phyloP scores from a whole-genome alignment of 2,113 vertebrate genomes.

The Peromyscus maniculatus region DNA sequence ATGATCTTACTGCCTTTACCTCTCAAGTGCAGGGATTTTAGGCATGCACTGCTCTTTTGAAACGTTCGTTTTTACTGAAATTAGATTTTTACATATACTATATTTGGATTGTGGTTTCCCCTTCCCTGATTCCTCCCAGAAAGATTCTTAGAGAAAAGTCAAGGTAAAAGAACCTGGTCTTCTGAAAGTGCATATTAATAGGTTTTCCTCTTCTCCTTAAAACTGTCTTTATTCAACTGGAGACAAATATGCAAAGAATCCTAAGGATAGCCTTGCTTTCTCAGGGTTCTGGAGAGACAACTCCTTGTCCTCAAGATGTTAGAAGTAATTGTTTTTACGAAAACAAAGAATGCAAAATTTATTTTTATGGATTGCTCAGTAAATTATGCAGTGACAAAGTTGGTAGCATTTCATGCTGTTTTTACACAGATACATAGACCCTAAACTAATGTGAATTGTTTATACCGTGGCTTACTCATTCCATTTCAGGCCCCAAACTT shows the following conservation, averaged over 20 bases:
- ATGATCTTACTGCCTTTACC: background rate
- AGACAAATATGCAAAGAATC: constrained; percentile 32
- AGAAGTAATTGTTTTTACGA: background rate
- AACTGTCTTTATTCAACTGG: background rate
- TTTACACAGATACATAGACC: background rate
- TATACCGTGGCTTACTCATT: background rate
- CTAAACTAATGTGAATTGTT: background rate
- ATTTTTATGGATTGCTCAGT: background rate
- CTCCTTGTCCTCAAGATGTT: background rate
- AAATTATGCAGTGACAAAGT: background rate
- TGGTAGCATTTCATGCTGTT: background rate
- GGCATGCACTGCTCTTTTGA: background rate
- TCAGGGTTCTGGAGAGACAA: background rate
- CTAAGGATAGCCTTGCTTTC: background rate
- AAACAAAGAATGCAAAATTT: constrained; percentile 22
- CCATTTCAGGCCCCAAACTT: background rate
- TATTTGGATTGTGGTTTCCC: background rate
- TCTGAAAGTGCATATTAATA: background rate
- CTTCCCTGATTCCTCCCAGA: background rate
- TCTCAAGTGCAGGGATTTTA: background rate
- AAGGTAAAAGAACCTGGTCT: background rate
- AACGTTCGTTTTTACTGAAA: background rate
- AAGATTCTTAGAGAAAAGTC: background rate
- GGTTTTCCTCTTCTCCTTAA: background rate
- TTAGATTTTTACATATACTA: background rate